Percentiles rank a stretch among this genome's conserved stretches.
Evolutionary conservation across 1,140 invertebrate genomes (phyloP).

Genomic region (Camponotus pennsylvanicus): DNA sequence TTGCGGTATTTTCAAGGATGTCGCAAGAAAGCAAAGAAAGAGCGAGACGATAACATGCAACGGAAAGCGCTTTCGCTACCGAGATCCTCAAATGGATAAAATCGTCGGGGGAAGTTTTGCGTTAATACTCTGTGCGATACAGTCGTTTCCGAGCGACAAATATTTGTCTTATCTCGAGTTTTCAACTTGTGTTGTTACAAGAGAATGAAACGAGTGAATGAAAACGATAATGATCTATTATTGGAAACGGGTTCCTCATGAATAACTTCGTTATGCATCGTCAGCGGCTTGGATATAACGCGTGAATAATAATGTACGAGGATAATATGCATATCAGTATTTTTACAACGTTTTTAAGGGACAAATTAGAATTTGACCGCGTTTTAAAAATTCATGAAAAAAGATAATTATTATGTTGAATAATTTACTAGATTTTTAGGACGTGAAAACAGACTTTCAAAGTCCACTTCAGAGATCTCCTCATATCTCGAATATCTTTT

Average conservation of each 20-base stretch:
- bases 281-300: background rate
- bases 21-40: background rate
- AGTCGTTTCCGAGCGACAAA: slow-evolving; percentile 32
- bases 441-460: background rate
- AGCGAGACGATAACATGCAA: slow-evolving; percentile 3
- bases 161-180: slow-evolving; percentile 48
- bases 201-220: background rate
- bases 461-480: background rate
- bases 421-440: background rate
- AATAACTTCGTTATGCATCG: slow-evolving; percentile 1
- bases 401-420: background rate
- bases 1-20: slow-evolving; percentile 19
- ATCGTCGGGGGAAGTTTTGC: slow-evolving; percentile 10
- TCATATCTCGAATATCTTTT: background rate
- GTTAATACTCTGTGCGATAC: slow-evolving; percentile 26
- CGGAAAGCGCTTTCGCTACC: background rate
- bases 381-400: no score
- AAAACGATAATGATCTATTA: slow-evolving; percentile 6
- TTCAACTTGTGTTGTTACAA: background rate
- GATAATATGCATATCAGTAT: background rate
- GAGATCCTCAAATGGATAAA: slow-evolving; percentile 29
- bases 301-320: background rate
- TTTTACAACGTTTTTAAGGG: no score
- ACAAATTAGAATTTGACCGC: no score
- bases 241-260: background rate